Percentiles rank a stretch among this genome's conserved stretches.
Evolutionary conservation across 2,888 invertebrate species (phyloP).

Genomic region (Tenthredo mesomela): DNA sequence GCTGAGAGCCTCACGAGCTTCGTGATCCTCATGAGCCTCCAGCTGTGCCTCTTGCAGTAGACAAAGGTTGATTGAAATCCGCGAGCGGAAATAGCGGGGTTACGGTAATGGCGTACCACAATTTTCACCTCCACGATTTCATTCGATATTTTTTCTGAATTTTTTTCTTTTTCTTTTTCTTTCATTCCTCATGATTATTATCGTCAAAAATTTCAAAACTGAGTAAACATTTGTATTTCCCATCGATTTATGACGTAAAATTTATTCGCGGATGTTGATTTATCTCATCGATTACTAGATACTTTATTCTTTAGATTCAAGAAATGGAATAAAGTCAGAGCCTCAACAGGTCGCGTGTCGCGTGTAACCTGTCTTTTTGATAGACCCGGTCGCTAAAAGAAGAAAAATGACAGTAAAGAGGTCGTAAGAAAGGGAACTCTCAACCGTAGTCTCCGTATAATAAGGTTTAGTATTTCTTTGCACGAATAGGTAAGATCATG

Average conservation of each 20-base stretch:
- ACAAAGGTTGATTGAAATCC: constrained; percentile 49
- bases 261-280: not conserved
- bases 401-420: constrained; percentile 22
- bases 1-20: not conserved
- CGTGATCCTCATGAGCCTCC: constrained; percentile 18
- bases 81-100: constrained; percentile 17
- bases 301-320: not conserved
- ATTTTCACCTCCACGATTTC: constrained; percentile 18
- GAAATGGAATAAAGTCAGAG: not conserved
- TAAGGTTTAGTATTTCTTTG: constrained; percentile 21
- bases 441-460: not conserved
- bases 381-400: constrained; percentile 2
- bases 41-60: constrained; percentile 7
- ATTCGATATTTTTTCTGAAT: not conserved
- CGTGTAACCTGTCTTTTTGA: constrained; percentile 23
- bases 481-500: constrained; percentile 16
- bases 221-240: not conserved
- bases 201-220: not conserved
- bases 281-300: not conserved
- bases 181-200: not conserved
- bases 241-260: not conserved
- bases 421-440: constrained; percentile 33
- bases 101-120: not conserved
- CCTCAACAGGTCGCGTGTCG: constrained; percentile 48
- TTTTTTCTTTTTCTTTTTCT: not conserved